A percentile compares a stretch with the other conserved stretches of the same genome.
Conservation (phyloP, 2,113 vertebrate species). For the Silurus meridionalis region DNA sequence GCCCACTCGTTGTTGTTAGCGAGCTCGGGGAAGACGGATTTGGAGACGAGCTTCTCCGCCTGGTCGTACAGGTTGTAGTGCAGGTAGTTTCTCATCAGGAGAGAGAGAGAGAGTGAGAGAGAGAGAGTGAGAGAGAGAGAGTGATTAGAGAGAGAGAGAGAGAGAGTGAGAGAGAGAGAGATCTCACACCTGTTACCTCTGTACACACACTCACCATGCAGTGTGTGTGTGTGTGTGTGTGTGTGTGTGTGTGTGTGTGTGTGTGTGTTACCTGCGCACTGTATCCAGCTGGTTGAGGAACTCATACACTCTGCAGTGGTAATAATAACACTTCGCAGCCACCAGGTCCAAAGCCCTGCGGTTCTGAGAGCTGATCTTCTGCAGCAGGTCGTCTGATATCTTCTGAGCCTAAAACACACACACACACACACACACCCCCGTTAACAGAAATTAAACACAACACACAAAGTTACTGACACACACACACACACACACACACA, state of each 20-base stretch:
- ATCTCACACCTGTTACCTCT: neutral
- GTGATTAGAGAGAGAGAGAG: neutral
- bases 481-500: neutral
- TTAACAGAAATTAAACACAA: no score
- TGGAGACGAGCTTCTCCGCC: constrained; percentile 95
- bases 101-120: no score
- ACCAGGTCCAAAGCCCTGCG: constrained; percentile 92
- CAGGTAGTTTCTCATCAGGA: constrained; percentile 94
- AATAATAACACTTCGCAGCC: constrained; percentile 97
- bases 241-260: neutral
- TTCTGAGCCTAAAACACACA: constrained; percentile 84
- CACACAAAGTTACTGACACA: neutral
- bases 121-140: no score
- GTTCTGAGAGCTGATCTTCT: constrained; percentile 94
- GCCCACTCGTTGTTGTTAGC: constrained; percentile 99
- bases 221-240: neutral
- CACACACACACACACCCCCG: neutral
- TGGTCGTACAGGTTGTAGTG: constrained; percentile 96
- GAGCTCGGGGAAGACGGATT: constrained; percentile 93
- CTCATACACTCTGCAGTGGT: constrained; percentile 92
- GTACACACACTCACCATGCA: neutral
- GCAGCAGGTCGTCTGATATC: constrained; percentile 90
- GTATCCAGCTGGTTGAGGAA: constrained; percentile 83
- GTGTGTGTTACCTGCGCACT: constrained; percentile 3
- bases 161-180: neutral